phyloP scores from a whole-genome alignment of 1,140 invertebrate genomes.

The Drosophila sp. region DNA sequence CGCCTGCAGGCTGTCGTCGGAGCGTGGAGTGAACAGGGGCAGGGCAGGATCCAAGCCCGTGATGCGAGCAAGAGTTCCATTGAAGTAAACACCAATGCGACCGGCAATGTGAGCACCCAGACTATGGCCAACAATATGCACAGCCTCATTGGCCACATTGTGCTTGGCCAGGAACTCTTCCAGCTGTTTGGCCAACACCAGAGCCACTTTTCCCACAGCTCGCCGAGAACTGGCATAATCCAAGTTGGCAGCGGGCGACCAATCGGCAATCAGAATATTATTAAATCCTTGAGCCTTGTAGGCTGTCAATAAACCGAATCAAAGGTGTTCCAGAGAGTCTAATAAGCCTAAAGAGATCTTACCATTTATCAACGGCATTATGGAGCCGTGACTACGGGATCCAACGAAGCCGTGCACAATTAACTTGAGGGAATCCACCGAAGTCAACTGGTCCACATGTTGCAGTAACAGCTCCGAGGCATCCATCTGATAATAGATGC shows the following conservation, averaged over 20 bases:
- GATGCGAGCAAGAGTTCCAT: slow-evolving; percentile 85
- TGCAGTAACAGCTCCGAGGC: slow-evolving; percentile 35
- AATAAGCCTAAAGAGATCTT: neutral
- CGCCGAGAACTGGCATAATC: slow-evolving; percentile 67
- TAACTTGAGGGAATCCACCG: slow-evolving; percentile 58
- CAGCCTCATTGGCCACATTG: slow-evolving; percentile 67
- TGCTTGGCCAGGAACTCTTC: slow-evolving; percentile 61
- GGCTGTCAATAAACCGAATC: slow-evolving; percentile 39
- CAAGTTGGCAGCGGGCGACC: slow-evolving; percentile 67
- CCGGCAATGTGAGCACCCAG: slow-evolving; percentile 87
- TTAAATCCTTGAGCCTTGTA: slow-evolving; percentile 66
- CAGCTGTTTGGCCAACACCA: slow-evolving; percentile 52
- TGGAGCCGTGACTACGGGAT: slow-evolving; percentile 67
- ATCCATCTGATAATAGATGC: slow-evolving; percentile 66
- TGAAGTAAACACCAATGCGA: slow-evolving; percentile 86
- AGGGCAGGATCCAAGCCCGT: slow-evolving; percentile 87
- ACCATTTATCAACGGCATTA: slow-evolving; percentile 74
- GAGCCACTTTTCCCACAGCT: slow-evolving; percentile 52
- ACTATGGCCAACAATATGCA: slow-evolving; percentile 87
- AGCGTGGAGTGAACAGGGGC: slow-evolving; percentile 86
- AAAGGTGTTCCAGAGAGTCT: neutral
- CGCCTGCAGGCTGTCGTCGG: slow-evolving; percentile 83
- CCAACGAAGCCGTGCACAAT: slow-evolving; percentile 77
- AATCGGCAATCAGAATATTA: slow-evolving; percentile 74
- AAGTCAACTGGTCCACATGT: slow-evolving; percentile 39